phyloP scores from a whole-genome alignment of 2,888 invertebrate genomes.

The Himalopsyche japonica region DNA sequence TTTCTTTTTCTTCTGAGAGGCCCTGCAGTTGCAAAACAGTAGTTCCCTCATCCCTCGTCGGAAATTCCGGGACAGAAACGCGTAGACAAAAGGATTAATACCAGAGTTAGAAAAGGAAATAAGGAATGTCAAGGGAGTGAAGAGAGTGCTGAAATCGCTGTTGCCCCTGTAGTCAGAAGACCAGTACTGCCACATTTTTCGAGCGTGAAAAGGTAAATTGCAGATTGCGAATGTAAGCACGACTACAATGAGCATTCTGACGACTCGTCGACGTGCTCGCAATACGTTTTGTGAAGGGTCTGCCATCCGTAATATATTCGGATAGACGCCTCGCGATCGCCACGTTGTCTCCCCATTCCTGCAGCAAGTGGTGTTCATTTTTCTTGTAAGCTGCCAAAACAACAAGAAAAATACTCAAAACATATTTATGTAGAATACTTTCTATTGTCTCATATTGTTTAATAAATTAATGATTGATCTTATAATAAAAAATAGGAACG shows the following conservation, averaged over 20 bases:
- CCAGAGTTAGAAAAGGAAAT: slow-evolving; percentile 89
- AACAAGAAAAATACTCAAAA: too few species aligned
- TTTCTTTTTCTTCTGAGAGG: slow-evolving; percentile 48
- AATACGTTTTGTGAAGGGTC: slow-evolving; percentile 76
- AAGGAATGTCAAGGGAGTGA: slow-evolving; percentile 85
- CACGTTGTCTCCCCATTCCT: slow-evolving; percentile 31
- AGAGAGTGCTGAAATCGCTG: slow-evolving; percentile 73
- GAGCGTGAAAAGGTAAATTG: slow-evolving; percentile 86
- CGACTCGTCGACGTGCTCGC: slow-evolving; percentile 80
- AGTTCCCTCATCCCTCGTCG: slow-evolving; percentile 84
- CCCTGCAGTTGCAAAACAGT: slow-evolving; percentile 48
- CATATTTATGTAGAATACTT: too few species aligned
- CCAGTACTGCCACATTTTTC: slow-evolving; percentile 89
- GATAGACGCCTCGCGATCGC: slow-evolving; percentile 51
- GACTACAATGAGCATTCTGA: slow-evolving; percentile 86
- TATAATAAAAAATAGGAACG: too few species aligned
- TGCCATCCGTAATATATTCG: slow-evolving; percentile 62
- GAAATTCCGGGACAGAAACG: slow-evolving; percentile 81
- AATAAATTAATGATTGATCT: too few species aligned
- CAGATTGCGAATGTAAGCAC: slow-evolving; percentile 87
- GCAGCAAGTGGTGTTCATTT: neutral
- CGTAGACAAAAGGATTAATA: slow-evolving; percentile 88
- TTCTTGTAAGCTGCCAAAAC: neutral
- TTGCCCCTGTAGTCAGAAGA: slow-evolving; percentile 69
- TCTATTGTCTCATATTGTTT: too few species aligned